Evolutionary conservation across 2,888 invertebrate species (phyloP).

Genomic region (Morinoia aosen): DNA sequence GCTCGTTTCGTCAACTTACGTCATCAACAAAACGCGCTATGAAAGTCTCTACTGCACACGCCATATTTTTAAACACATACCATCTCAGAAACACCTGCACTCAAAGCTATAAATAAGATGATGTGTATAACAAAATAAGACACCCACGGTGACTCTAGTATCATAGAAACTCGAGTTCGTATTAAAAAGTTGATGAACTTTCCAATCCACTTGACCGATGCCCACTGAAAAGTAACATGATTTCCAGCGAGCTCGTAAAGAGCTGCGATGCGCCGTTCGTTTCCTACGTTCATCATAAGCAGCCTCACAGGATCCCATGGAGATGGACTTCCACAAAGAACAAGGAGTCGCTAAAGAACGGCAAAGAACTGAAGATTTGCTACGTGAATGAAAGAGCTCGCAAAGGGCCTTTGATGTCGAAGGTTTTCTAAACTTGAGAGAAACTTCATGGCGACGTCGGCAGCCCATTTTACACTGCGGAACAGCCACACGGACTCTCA

Average conservation of each 20-base stretch:
- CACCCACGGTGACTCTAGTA: not conserved
- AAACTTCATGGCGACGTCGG: not conserved
- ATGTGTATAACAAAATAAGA: not conserved
- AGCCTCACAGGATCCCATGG: not conserved
- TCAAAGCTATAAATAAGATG: not conserved
- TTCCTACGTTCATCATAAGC: not conserved
- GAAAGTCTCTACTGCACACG: not conserved
- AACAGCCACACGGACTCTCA: not conserved
- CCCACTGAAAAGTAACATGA: no score
- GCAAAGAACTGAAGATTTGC: not conserved
- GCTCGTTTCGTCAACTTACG: not conserved
- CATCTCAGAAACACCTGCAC: not conserved
- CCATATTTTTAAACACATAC: not conserved
- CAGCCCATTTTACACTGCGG: not conserved
- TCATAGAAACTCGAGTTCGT: not conserved
- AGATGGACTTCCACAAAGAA: not conserved
- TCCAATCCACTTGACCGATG: not conserved
- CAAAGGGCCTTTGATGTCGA: not conserved
- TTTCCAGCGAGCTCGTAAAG: no score
- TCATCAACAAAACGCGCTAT: not conserved
- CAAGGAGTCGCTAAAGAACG: not conserved
- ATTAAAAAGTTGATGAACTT: not conserved
- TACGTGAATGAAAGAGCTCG: not conserved
- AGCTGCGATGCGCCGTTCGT: not conserved
- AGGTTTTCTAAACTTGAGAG: not conserved